A percentile compares a stretch with the other conserved stretches of the same genome.
Conservation (phyloP, 2,888 invertebrate genomes). For the Phymatocera aterrima region DNA sequence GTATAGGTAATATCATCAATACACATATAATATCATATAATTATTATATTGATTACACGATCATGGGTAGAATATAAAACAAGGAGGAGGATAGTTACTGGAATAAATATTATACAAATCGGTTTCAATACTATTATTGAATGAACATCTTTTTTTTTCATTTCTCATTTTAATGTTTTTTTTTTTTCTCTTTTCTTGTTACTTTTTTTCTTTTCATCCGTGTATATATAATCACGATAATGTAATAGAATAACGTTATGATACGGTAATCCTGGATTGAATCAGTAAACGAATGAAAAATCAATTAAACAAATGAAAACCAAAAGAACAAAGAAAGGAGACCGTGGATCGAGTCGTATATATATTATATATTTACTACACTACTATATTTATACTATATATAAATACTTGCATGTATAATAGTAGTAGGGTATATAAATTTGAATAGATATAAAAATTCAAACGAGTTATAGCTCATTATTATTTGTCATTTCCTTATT, state of each 20-base stretch:
- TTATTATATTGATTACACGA: too few species aligned
- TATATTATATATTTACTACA: background rate
- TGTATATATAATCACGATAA: too few species aligned
- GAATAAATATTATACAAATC: background rate
- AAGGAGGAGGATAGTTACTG: too few species aligned
- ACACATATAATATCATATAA: too few species aligned
- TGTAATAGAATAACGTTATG: too few species aligned
- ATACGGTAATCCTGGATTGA: too few species aligned
- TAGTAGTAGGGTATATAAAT: background rate
- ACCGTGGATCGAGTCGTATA: constrained; percentile 24
- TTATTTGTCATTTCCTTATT: background rate
- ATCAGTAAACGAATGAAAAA: background rate
- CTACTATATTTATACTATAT: too few species aligned
- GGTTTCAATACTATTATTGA: background rate
- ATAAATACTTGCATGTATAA: too few species aligned
- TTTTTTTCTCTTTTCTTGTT: too few species aligned
- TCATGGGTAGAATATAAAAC: too few species aligned
- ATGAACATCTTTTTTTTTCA: background rate
- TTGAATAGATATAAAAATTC: background rate
- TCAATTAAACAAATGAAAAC: constrained; percentile 3
- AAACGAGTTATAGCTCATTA: background rate
- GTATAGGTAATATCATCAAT: background rate
- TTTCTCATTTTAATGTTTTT: background rate
- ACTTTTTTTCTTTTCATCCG: too few species aligned
- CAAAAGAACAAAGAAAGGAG: background rate